Evolutionary conservation across 2,797 vertebrate genomes (phyloP), one percentile per base, ranked within the genome.

Genomic region (Champsocephalus esox): DNA sequence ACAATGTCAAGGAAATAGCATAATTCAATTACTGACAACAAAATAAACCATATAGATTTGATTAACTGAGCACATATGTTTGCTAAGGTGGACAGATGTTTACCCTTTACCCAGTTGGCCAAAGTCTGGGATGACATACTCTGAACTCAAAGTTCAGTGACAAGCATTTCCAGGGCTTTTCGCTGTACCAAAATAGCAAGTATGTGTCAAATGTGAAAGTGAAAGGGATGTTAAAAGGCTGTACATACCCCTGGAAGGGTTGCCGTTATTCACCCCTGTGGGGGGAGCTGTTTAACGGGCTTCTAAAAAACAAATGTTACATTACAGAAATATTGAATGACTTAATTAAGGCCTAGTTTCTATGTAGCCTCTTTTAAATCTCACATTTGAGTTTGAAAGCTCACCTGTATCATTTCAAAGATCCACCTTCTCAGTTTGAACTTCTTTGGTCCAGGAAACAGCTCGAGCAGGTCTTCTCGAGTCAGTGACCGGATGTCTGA

Each of bases 401-500:
- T 80, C 50, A 92, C 90, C 75, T 32, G 28, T 55, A 90, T 82
- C 3, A 24, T 46, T 0, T 80, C 2, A 72, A 43, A 77, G 46
- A 92, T 70, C 0, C 0, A 0, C 52, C 3, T 83, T 51, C 77
- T 92, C 49, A 1, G 2, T 66, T 58, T 66, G 0, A 92, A 0
- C 0, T 85, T 0, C 0, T 10, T 0, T 0, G 0, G 0, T 61
- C 24, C 83, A 49, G 87, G 87, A 7, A 93, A 51, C 50, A 93
- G 79, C 0, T 81, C 68, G 0, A 0, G 0, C 11, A 91, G 78
- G 0, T 92, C 83, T 0, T 71, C 12, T 38, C 44, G 61, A 32
- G 67, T 82, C 72, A 93, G 73, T 2, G 0, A n/a, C 59, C 6
- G 64, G 41, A 93, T 65, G 0, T 87, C 76, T 0, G 41, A 16